A percentile compares a stretch with the other conserved stretches of the same genome.
phyloP scores from a whole-genome alignment of 1,140 invertebrate genomes.

The Macrocentrus cingulum region DNA sequence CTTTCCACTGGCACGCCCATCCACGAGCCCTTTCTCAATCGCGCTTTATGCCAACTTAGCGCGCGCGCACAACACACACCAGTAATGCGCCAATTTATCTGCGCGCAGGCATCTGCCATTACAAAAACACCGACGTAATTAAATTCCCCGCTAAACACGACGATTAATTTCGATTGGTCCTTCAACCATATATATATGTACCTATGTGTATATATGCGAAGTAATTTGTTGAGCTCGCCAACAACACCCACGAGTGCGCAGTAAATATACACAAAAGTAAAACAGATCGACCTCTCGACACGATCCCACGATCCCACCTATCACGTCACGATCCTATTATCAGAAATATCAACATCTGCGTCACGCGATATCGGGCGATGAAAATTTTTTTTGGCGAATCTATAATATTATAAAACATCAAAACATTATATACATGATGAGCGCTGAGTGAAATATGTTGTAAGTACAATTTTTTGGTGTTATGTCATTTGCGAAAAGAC shows the following conservation, averaged over 20 bases:
- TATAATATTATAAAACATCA: too few species aligned
- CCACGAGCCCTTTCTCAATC: slow-evolving; percentile 15
- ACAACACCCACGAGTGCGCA: background rate
- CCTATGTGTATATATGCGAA: too few species aligned
- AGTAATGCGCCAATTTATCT: background rate
- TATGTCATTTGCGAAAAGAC: too few species aligned
- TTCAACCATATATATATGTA: too few species aligned
- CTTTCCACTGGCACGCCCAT: slow-evolving; percentile 18
- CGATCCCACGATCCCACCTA: slow-evolving; percentile 25
- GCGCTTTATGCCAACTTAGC: background rate
- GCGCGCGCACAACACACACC: too few species aligned
- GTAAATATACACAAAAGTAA: background rate
- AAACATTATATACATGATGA: too few species aligned
- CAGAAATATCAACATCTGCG: slow-evolving; percentile 29
- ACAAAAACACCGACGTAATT: background rate
- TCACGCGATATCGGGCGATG: slow-evolving; percentile 5
- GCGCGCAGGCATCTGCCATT: background rate
- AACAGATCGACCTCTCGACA: slow-evolving; percentile 11
- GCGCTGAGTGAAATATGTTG: too few species aligned
- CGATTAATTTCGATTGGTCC: too few species aligned
- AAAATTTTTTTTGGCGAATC: slow-evolving; percentile 1
- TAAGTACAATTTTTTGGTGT: too few species aligned
- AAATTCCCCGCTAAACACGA: too few species aligned
- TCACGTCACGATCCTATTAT: slow-evolving; percentile 28
- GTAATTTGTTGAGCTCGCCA: too few species aligned